phyloP scores from a whole-genome alignment of 2,888 invertebrate genomes.

The Axea sp. region DNA sequence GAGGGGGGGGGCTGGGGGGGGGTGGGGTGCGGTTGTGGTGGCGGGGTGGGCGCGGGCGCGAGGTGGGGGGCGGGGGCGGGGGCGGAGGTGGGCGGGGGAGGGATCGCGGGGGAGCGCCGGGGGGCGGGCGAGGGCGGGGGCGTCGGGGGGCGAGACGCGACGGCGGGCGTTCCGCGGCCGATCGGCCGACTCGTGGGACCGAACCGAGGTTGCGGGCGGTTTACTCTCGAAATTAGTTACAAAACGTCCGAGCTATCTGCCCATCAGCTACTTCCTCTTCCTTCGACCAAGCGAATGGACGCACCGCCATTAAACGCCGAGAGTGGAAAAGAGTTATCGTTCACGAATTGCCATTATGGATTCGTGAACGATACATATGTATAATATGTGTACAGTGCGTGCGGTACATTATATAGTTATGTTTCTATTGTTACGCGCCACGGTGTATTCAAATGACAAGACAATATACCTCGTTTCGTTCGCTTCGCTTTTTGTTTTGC shows the following conservation, averaged over 20 bases:
- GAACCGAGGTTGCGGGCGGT: conserved; percentile 79
- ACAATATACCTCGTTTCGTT: conserved; percentile 51
- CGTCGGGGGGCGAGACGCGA: too few species aligned
- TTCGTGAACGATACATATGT: conserved; percentile 67
- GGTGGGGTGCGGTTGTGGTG: too few species aligned
- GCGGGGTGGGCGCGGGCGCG: too few species aligned
- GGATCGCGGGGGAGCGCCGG: too few species aligned
- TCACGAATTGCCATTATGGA: conserved; percentile 76
- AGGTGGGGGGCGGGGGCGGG: too few species aligned
- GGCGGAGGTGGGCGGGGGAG: too few species aligned
- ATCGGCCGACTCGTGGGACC: conserved; percentile 66
- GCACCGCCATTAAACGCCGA: conserved; percentile 77
- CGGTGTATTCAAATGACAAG: conserved; percentile 62
- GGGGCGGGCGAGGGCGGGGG: too few species aligned
- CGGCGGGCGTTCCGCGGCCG: conserved; percentile 50
- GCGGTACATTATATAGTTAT: conserved; percentile 50
- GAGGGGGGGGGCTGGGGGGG: too few species aligned
- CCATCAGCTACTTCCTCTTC: conserved; percentile 79
- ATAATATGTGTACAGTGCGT: conserved; percentile 53
- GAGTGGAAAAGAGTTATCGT: conserved; percentile 79
- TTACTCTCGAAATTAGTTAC: conserved; percentile 79
- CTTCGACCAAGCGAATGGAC: conserved; percentile 77
- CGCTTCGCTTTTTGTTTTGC: conserved; percentile 32
- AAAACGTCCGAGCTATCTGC: conserved; percentile 78
- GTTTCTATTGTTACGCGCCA: conserved; percentile 58